phyloP scores from a whole-genome alignment of 2,888 invertebrate genomes.

The Ceramica pisi region DNA sequence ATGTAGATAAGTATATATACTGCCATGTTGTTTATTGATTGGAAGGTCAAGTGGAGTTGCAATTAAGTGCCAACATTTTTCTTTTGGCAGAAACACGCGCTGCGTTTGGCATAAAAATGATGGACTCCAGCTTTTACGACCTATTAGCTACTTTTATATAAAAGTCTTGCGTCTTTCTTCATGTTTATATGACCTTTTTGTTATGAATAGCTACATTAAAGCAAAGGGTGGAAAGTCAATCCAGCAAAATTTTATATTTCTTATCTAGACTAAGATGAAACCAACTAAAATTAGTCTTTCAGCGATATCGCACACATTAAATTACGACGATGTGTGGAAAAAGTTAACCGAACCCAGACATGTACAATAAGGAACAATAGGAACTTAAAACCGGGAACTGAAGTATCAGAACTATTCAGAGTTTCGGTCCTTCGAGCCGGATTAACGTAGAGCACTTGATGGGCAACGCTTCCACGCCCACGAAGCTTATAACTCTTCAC shows the following conservation, averaged over 20 bases:
- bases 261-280: not conserved
- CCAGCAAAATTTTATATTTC: not conserved
- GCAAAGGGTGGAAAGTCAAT: not conserved
- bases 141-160: constrained; percentile 40
- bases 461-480: constrained; percentile 51
- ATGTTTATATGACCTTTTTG: constrained; percentile 26
- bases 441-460: constrained; percentile 66
- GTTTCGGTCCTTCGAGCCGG: constrained; percentile 66
- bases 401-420: constrained; percentile 60
- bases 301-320: not conserved
- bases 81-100: constrained; percentile 53
- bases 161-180: constrained; percentile 20
- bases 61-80: constrained; percentile 57
- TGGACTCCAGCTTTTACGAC: constrained; percentile 53
- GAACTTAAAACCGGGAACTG: constrained; percentile 27
- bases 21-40: constrained; percentile 30
- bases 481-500: constrained; percentile 44
- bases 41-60: constrained; percentile 42
- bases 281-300: not conserved
- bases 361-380: constrained; percentile 39
- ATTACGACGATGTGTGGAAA: constrained; percentile 7
- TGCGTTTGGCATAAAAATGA: constrained; percentile 57
- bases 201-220: not conserved
- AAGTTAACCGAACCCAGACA: constrained; percentile 29
- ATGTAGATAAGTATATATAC: not conserved